Percentiles rank a stretch among this genome's conserved stretches.
Evolutionary conservation across 2,113 vertebrate genomes (phyloP).

Genomic region (Cyanistes caeruleus): DNA sequence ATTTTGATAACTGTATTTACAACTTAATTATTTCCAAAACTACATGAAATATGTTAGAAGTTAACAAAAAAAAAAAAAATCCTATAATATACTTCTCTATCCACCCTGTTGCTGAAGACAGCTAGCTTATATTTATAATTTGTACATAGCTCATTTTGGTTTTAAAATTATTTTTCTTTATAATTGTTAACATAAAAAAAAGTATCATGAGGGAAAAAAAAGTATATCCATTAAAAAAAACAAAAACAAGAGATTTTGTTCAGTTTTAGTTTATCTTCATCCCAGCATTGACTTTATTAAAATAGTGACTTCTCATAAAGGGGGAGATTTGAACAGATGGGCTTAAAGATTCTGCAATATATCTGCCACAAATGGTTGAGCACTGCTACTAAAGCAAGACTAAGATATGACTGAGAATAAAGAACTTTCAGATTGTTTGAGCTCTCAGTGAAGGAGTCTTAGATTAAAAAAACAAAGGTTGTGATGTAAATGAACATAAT

Average conservation of each 20-base stretch:
- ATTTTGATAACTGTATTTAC: neutral
- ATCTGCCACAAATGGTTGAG: conserved; percentile 20
- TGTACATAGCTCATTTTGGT: neutral
- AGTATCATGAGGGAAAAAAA: neutral
- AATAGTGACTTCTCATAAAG: neutral
- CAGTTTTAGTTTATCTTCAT: neutral
- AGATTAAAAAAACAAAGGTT: conserved; percentile 8
- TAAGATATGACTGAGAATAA: conserved; percentile 16
- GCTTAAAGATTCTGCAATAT: neutral
- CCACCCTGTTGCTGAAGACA: neutral
- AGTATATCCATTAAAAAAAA: neutral
- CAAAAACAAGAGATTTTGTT: neutral
- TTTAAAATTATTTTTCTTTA: neutral
- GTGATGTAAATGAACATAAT: neutral
- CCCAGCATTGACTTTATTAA: neutral
- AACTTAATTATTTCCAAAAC: neutral
- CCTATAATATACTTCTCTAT: neutral
- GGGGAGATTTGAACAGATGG: conserved; percentile 20
- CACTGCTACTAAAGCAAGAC: neutral
- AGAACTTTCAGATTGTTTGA: conserved; percentile 2
- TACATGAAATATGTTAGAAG: neutral
- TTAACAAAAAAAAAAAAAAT: neutral
- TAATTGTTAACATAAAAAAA: neutral
- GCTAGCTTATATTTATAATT: neutral
- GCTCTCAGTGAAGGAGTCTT: neutral